phyloP scores from a whole-genome alignment of 2,888 invertebrate genomes.

The Cryptus viduatorius region DNA sequence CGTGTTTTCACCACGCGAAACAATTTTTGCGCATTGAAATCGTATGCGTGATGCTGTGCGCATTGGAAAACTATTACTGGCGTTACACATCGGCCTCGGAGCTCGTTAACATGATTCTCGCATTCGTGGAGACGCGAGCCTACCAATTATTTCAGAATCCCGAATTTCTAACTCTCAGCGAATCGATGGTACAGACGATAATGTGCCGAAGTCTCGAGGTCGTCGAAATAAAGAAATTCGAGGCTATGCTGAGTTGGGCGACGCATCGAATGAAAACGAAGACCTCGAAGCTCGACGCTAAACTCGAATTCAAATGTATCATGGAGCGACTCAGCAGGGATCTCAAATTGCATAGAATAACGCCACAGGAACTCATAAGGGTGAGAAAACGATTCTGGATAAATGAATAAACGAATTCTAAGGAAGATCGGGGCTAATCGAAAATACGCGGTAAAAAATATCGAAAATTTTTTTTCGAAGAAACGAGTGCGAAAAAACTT shows the following conservation, averaged over 20 bases:
- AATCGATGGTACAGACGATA: slow-evolving; percentile 97
- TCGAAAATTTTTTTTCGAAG: too few species aligned
- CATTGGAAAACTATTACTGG: slow-evolving; percentile 98
- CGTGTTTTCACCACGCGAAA: slow-evolving; percentile 98
- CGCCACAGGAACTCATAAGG: slow-evolving; percentile 96
- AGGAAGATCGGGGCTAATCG: too few species aligned
- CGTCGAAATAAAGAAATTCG: slow-evolving; percentile 95
- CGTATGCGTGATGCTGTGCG: slow-evolving; percentile 96
- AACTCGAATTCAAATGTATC: slow-evolving; percentile 95
- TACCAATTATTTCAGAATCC: slow-evolving; percentile 93
- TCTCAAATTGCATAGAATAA: slow-evolving; percentile 95
- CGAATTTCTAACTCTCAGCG: slow-evolving; percentile 95
- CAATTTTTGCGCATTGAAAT: slow-evolving; percentile 97
- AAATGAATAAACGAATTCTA: neutral
- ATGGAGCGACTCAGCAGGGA: slow-evolving; percentile 96
- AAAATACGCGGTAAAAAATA: too few species aligned
- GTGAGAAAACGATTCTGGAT: slow-evolving; percentile 83
- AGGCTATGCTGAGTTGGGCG: slow-evolving; percentile 97
- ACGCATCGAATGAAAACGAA: slow-evolving; percentile 92
- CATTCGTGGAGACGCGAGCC: slow-evolving; percentile 95
- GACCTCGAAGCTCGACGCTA: slow-evolving; percentile 90
- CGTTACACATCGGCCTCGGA: slow-evolving; percentile 97
- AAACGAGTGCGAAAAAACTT: too few species aligned
- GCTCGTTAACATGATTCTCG: slow-evolving; percentile 96
- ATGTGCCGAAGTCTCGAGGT: slow-evolving; percentile 96